These are phyloP conservation scores for Hippocampus mohnikei DNA, from an alignment of 2,113 vertebrate genomes.

Conservation along the genomic window DNA sequence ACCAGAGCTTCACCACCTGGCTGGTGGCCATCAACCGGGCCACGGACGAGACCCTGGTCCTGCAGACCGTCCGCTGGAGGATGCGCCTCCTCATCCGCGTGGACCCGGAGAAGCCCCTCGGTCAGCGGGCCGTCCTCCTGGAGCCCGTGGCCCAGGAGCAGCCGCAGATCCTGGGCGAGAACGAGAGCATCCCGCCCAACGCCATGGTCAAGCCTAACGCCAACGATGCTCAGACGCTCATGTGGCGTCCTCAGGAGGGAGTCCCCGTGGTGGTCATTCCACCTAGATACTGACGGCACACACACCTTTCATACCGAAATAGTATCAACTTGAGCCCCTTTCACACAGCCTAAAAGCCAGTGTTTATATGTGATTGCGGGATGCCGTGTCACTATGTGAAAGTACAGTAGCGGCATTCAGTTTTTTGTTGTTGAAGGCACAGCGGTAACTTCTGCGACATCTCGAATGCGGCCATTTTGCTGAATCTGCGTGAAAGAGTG, in stretches of 20 bases:
- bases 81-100: slow-evolving; percentile 92
- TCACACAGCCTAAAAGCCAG: slow-evolving; percentile 41
- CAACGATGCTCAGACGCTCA: slow-evolving; percentile 97
- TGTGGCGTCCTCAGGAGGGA: slow-evolving; percentile 93
- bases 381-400: too few species aligned
- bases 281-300: slow-evolving; percentile 77
- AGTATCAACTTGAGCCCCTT: slow-evolving; percentile 39
- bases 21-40: slow-evolving; percentile 90
- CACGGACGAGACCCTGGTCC: slow-evolving; percentile 81
- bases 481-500: too few species aligned
- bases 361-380: slow-evolving; percentile 17
- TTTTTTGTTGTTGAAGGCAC: too few species aligned
- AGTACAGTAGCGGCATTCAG: too few species aligned
- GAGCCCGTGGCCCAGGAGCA: slow-evolving; percentile 87
- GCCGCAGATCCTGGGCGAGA: slow-evolving; percentile 86
- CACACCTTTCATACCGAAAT: slow-evolving; percentile 56
- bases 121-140: slow-evolving; percentile 81
- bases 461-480: too few species aligned
- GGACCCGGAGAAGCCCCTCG: slow-evolving; percentile 82
- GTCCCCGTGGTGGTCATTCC: slow-evolving; percentile 89
- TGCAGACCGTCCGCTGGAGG: slow-evolving; percentile 93
- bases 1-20: slow-evolving; percentile 98
- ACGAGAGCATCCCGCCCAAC: slow-evolving; percentile 86
- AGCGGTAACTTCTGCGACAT: too few species aligned
- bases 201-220: slow-evolving; percentile 97